Base-by-base conservation (phyloP, 2,888 invertebrate species). In the Lagria hirta region DNA sequence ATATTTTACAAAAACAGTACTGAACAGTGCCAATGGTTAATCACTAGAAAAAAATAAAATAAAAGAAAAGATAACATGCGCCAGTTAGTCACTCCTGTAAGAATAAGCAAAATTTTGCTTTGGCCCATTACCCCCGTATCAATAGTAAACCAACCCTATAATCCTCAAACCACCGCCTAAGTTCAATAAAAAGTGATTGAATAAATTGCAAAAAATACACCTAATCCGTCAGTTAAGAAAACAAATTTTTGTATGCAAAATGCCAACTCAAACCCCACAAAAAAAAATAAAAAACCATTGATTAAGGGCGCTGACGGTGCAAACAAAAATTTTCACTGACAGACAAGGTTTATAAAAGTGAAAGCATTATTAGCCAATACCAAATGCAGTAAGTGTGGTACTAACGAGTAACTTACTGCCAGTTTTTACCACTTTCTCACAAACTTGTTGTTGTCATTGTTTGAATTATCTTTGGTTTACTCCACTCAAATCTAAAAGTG, bases 401-500 rank as follows among this genome's bases (percentile, higher is more conserved):
- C 41, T 30, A 30, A 29, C 26, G 24, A 18, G 30, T 26, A 26
- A 43, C 43, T 43, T 43, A 43, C 43, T 43, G 43, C 43, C 36
- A 24, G 29, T 23, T 15, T 14, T 35, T 21, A 34, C n/a, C 16
- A 20, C 26, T 41, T 28, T 27, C 20, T 35, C 35, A 47, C 18
- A 29, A 41, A 41, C 35, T 30, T 20, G 36, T 28, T 21, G 50
- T 50, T 21, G 35, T 32, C 45, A 48, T 37, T 28, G 51, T 48
- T 32, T 51, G 44, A 32, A 33, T 18, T 37, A 47, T 18, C 33
- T 48, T 48, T 37, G 47, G 45, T 43, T 48, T 51, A 35, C 28
- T 38, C 45, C 48, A 48, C 21, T 26, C 17, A 40, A 34, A 51
- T 45, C 51, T 51, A 51, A 48, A 51, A 49, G 13, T 42, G 13